Conservation (phyloP, 2,888 invertebrate species). For the Falcaria lacertinaria region DNA sequence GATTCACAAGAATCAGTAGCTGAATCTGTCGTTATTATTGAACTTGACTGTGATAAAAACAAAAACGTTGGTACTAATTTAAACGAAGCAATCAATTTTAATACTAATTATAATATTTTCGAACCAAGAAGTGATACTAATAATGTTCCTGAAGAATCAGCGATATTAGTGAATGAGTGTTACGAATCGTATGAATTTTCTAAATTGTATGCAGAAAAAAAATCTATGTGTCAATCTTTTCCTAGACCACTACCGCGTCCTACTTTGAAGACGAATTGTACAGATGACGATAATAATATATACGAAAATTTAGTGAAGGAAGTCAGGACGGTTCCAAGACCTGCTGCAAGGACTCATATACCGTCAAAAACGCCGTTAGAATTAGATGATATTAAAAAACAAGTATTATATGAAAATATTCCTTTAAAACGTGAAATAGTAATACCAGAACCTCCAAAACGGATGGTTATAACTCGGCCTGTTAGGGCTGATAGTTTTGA, state of each 20-base stretch:
- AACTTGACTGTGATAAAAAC: constrained; percentile 37
- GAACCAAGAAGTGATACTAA: constrained; percentile 55
- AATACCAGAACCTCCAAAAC: constrained; percentile 49
- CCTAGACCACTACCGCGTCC: constrained; percentile 60
- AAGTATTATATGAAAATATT: constrained; percentile 62
- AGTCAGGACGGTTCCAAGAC: constrained; percentile 46
- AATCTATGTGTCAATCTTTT: constrained; percentile 19
- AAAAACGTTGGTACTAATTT: constrained; percentile 17
- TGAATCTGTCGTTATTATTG: constrained; percentile 41
- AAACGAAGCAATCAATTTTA: constrained; percentile 48
- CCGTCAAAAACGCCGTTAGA: constrained; percentile 39
- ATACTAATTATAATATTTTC: constrained; percentile 51
- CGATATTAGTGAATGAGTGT: constrained; percentile 60
- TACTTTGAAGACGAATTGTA: constrained; percentile 20
- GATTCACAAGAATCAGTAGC: constrained; percentile 53
- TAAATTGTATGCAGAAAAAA: constrained; percentile 21
- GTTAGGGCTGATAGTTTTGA: constrained; percentile 30
- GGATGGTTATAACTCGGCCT: constrained; percentile 34
- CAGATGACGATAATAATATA: constrained; percentile 35
- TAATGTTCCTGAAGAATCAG: constrained; percentile 44
- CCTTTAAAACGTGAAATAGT: constrained; percentile 36
- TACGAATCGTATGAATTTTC: constrained; percentile 65
- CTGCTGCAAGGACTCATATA: constrained; percentile 58
- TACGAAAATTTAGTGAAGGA: constrained; percentile 58
- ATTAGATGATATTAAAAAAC: constrained; percentile 34